Conservation (phyloP, 2,113 vertebrate species). For the Anguilla japonica region DNA sequence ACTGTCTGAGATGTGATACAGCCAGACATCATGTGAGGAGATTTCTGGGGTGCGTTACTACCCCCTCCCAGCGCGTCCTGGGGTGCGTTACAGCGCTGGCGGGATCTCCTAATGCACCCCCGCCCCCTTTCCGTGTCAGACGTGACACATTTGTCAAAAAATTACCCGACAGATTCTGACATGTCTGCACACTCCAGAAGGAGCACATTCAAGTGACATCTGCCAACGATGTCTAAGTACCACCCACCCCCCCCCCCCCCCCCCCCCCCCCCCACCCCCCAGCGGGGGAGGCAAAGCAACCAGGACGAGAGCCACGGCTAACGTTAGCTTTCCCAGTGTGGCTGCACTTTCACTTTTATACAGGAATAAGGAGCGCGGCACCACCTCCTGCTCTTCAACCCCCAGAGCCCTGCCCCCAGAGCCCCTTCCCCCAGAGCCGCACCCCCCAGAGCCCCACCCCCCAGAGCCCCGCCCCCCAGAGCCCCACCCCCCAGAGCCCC, state of each 20-base stretch:
- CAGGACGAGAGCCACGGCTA: slow-evolving; percentile 59
- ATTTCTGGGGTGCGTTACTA: slow-evolving; percentile 69
- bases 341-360: slow-evolving; percentile 53
- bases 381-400: background rate
- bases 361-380: background rate
- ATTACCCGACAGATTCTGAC: slow-evolving; percentile 60
- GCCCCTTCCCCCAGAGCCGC: too few species aligned
- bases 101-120: slow-evolving; percentile 79
- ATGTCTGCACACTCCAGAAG: slow-evolving; percentile 65
- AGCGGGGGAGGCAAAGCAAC: slow-evolving; percentile 76
- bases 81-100: slow-evolving; percentile 75
- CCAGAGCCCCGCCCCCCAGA: too few species aligned
- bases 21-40: slow-evolving; percentile 59
- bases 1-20: slow-evolving; percentile 74
- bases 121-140: slow-evolving; percentile 76
- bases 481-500: too few species aligned
- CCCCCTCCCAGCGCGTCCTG: slow-evolving; percentile 72
- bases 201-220: slow-evolving; percentile 81
- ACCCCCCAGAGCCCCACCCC: too few species aligned
- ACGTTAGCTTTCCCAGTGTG: slow-evolving; percentile 57
- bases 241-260: background rate
- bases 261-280: slow-evolving; percentile 17
- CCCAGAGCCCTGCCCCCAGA: too few species aligned
- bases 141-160: slow-evolving; percentile 78
- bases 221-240: slow-evolving; percentile 73